Conservation (phyloP, 2,888 invertebrate genomes). For the Aricia artaxerxes region DNA sequence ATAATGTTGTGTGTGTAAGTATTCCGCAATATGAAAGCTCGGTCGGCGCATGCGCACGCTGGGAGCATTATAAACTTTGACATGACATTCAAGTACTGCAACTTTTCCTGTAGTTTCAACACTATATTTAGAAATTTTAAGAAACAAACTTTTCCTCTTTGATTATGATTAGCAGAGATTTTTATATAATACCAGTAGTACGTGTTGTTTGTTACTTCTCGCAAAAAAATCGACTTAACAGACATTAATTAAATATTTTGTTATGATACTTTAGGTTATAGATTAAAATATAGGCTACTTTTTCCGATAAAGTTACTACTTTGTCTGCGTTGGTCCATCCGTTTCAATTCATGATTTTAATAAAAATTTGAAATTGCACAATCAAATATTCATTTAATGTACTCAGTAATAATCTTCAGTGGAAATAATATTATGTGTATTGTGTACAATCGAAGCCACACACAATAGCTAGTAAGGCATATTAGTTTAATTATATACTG, state of each 20-base stretch:
- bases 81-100: not conserved
- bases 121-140: not conserved
- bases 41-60: not conserved
- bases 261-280: too few species aligned
- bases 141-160: not conserved
- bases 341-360: not conserved
- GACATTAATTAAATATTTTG: too few species aligned
- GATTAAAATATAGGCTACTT: too few species aligned
- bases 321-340: not conserved
- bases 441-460: too few species aligned
- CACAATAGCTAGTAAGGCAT: not conserved
- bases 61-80: slow-evolving; percentile 17
- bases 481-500: not conserved
- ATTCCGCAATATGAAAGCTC: slow-evolving; percentile 6
- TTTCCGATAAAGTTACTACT: too few species aligned
- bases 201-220: too few species aligned
- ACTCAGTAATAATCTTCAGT: too few species aligned
- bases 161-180: not conserved
- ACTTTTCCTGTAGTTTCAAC: not conserved
- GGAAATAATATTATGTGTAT: too few species aligned
- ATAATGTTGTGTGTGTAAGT: not conserved
- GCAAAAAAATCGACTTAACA: too few species aligned
- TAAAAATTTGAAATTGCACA: not conserved
- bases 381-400: too few species aligned
- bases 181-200: too few species aligned